These are phyloP conservation scores for Myopa testacea DNA, from an alignment of 2,888 invertebrate genomes.

Conservation along the genomic window DNA sequence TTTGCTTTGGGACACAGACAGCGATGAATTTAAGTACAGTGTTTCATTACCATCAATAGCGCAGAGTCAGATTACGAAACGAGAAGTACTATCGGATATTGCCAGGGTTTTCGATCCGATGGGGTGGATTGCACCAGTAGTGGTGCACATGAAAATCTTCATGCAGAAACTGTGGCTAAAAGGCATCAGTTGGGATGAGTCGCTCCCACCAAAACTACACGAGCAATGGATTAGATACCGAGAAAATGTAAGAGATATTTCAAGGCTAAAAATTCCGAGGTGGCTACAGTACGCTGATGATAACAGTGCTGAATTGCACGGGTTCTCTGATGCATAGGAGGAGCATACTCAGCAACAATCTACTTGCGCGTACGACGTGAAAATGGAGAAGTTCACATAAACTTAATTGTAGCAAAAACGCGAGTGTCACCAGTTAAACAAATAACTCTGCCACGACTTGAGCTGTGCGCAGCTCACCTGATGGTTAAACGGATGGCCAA, in stretches of 20 bases:
- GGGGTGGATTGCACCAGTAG: constrained; percentile 9
- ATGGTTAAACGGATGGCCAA: constrained; percentile 37
- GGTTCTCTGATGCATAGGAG: constrained; percentile 43
- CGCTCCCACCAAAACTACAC: too few species aligned
- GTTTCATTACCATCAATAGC: background rate
- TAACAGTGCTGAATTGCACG: constrained; percentile 37
- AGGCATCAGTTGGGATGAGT: too few species aligned
- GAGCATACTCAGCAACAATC: constrained; percentile 40
- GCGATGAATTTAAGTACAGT: constrained; percentile 3
- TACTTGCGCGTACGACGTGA: constrained; percentile 20
- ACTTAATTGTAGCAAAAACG: constrained; percentile 38
- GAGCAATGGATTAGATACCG: too few species aligned
- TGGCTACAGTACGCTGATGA: background rate
- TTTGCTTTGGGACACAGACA: constrained; percentile 15
- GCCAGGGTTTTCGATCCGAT: constrained; percentile 29
- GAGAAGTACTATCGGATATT: constrained; percentile 39
- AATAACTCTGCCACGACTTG: constrained; percentile 39
- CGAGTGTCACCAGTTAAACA: constrained; percentile 41
- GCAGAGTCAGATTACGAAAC: constrained; percentile 35
- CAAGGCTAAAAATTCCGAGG: too few species aligned
- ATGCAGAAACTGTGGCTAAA: constrained; percentile 44
- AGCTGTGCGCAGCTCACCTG: constrained; percentile 42
- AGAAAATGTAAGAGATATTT: too few species aligned
- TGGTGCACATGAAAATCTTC: constrained; percentile 35
- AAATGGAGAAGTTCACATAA: constrained; percentile 4